phyloP scores from a whole-genome alignment of 2,113 vertebrate genomes.

The Austrofundulus limnaeus region DNA sequence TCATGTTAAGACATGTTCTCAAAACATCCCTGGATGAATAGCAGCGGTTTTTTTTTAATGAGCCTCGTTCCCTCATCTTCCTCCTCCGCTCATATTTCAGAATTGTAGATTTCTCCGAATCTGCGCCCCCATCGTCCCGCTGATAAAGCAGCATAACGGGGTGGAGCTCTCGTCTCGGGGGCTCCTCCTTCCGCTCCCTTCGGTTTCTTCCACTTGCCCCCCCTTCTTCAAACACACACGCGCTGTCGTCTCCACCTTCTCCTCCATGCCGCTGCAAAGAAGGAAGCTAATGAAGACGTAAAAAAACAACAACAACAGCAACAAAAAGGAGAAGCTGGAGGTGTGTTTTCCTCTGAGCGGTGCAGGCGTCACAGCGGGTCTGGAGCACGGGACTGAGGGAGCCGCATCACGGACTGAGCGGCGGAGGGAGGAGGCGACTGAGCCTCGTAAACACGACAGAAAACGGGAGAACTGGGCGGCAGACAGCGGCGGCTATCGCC shows the following conservation, averaged over 20 bases:
- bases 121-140: constrained; percentile 7
- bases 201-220: constrained; percentile 28
- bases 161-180: constrained; percentile 60
- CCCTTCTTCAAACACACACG: not conserved
- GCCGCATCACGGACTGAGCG: constrained; percentile 36
- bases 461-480: constrained; percentile 49
- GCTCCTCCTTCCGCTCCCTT: constrained; percentile 52
- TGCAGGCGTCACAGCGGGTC: constrained; percentile 63
- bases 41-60: not conserved
- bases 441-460: constrained; percentile 64
- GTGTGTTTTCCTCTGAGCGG: constrained; percentile 38
- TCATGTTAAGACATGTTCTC: no score
- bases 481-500: constrained; percentile 41
- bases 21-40: not conserved
- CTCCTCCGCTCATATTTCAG: constrained; percentile 13
- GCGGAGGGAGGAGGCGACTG: constrained; percentile 42
- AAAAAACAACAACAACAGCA: constrained; percentile 13
- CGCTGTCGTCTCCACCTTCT: constrained; percentile 23
- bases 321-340: not conserved
- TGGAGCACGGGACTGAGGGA: constrained; percentile 23
- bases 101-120: constrained; percentile 7
- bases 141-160: constrained; percentile 59
- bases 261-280: constrained; percentile 16
- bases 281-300: constrained; percentile 46
- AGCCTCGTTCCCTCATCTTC: not conserved